These are phyloP conservation scores for Pristionchus maxplancki DNA, from an alignment of 2,888 invertebrate genomes.

Conservation along the genomic window DNA sequence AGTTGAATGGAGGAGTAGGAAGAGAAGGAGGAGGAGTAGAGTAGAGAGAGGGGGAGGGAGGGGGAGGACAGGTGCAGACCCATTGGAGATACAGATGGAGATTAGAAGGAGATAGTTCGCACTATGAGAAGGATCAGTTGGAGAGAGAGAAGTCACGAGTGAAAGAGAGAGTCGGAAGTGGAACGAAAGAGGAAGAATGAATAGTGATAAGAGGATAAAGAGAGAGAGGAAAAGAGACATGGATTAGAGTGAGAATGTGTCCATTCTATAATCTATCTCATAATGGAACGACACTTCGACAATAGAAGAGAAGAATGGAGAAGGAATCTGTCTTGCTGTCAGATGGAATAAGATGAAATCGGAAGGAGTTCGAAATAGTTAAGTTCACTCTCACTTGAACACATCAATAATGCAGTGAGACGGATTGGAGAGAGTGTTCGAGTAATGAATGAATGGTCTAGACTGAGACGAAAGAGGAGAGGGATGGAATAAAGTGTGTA, in stretches of 20 bases:
- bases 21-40: conserved; percentile 5
- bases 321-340: background rate
- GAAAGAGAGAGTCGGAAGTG: conserved; percentile 37
- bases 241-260: background rate
- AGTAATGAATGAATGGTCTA: background rate
- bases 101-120: background rate
- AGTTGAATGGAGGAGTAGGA: background rate
- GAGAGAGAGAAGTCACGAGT: background rate
- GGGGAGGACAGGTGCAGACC: background rate
- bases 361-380: background rate
- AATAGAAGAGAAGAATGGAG: background rate
- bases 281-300: background rate
- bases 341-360: background rate
- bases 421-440: background rate
- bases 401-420: background rate
- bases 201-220: conserved; percentile 51
- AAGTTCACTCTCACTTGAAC: background rate
- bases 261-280: background rate
- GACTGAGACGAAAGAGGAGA: background rate
- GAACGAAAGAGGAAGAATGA: conserved; percentile 34
- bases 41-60: background rate
- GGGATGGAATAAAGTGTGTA: background rate
- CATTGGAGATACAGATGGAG: background rate
- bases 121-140: background rate
- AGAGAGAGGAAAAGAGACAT: background rate